Conservation (phyloP, 2,888 invertebrate species). For the Macrophya alboannulata region DNA sequence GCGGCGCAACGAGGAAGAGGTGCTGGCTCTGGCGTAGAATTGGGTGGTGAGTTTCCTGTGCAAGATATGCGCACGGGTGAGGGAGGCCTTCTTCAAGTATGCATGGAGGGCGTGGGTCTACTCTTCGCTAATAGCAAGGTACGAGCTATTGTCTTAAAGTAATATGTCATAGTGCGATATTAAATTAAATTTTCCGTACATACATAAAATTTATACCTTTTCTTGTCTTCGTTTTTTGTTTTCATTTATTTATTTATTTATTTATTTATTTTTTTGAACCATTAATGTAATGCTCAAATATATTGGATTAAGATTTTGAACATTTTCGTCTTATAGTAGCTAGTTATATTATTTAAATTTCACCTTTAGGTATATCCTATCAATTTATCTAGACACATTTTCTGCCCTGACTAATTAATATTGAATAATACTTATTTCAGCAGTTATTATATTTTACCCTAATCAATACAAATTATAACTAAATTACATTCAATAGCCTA, state of each 20-base stretch:
- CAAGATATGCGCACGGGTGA: constrained; percentile 98
- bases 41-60: constrained; percentile 98
- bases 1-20: constrained; percentile 88
- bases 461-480: constrained; percentile 26
- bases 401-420: constrained; percentile 53
- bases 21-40: constrained; percentile 88
- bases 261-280: constrained; percentile 17
- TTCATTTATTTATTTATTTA: too few species aligned
- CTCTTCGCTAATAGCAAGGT: constrained; percentile 99
- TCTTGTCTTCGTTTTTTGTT: constrained; percentile 24
- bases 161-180: constrained; percentile 54
- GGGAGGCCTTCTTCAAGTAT: constrained; percentile 98
- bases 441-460: constrained; percentile 44
- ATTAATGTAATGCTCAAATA: constrained; percentile 52
- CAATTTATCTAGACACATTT: constrained; percentile 40
- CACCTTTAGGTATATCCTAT: constrained; percentile 39
- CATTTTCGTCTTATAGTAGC: constrained; percentile 46
- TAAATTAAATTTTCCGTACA: constrained; percentile 38
- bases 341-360: constrained; percentile 45
- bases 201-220: constrained; percentile 45
- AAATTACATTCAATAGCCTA: constrained; percentile 46
- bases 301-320: constrained; percentile 45
- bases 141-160: constrained; percentile 75
- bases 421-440: constrained; percentile 52
- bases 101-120: constrained; percentile 99